These are phyloP conservation scores for Turnix velox DNA, from an alignment of 2,113 vertebrate genomes.

Conservation along the genomic window DNA sequence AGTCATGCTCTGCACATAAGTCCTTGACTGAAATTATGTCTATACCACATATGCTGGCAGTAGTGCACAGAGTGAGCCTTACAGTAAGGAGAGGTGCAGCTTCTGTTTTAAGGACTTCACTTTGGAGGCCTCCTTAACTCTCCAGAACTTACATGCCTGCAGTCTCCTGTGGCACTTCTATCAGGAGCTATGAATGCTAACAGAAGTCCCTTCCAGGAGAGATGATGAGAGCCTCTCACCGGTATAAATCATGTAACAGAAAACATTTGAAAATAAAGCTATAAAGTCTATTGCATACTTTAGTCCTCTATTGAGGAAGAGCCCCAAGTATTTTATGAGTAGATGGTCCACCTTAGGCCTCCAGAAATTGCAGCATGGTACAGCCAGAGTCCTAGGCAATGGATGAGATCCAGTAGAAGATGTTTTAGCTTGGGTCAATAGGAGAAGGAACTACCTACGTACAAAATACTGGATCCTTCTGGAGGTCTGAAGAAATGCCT, in stretches of 20 bases:
- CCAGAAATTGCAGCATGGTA: not conserved
- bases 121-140: not conserved
- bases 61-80: not conserved
- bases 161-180: not conserved
- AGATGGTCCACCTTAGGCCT: not conserved
- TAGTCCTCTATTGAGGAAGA: not conserved
- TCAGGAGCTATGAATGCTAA: not conserved
- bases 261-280: not conserved
- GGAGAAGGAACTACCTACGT: not conserved
- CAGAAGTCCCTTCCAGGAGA: not conserved
- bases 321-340: not conserved
- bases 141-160: not conserved
- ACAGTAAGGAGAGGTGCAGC: not conserved
- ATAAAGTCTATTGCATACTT: not conserved
- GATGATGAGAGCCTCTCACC: not conserved
- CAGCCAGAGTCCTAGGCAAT: not conserved
- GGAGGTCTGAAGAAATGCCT: not conserved
- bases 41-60: rapidly evolving
- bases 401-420: not conserved
- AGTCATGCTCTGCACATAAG: not conserved
- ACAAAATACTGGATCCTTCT: not conserved
- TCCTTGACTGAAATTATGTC: rapidly evolving
- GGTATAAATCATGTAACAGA: not conserved
- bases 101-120: not conserved
- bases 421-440: not conserved